Base-by-base conservation (phyloP, 64 coral and sea anemone species). In the Trachythela sp. region DNA sequence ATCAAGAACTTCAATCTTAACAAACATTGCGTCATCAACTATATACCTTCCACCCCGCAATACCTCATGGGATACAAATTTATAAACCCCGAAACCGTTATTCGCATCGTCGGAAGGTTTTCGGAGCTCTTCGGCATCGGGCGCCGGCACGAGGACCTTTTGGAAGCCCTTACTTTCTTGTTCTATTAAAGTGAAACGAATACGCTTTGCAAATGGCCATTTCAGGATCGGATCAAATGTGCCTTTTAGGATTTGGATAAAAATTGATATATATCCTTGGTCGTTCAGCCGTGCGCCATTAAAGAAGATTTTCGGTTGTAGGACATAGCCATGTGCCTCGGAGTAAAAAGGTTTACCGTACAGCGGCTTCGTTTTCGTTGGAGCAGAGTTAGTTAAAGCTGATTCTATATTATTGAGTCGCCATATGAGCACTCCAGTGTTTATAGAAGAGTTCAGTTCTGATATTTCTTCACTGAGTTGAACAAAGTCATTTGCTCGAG, bases 331-430 rank as follows among this genome's bases (percentile, higher is more conserved):
- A 29, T 80, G 18, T 13, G 39, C 0, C 2, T 31, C 70, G 18
- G 70, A 76, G 9, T 49, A 77, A 35, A 89, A 89, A 14, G 87
- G 22, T 29, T 33, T 0, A 50, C 87, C 68, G 17, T 33, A 37
- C 15, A 48, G 42, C 20, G 89, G 93, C 29, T 20, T 54, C 34
- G 89, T 88, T 30, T 48, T 87, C 11, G 84, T 71, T 50, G 36
- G n/a, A n/a, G 56, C 42, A 45, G 42, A 6, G 42, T 45, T 45
- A 45, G 4, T 11, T 48, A 13, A 37, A 4, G 9, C 9, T 36
- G 39, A 37, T 13, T 80, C 20, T 13, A 80, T 22, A 22, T 36
- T 37, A 5, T 14, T 35, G 20, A 80, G 1, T 80, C 37, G 31
- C 75, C 75, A 80, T 15, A 38, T 39, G 20, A 80, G 15, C 31